Evolutionary conservation across 2,888 invertebrate species (phyloP).

Genomic region (Volucella inanis): DNA sequence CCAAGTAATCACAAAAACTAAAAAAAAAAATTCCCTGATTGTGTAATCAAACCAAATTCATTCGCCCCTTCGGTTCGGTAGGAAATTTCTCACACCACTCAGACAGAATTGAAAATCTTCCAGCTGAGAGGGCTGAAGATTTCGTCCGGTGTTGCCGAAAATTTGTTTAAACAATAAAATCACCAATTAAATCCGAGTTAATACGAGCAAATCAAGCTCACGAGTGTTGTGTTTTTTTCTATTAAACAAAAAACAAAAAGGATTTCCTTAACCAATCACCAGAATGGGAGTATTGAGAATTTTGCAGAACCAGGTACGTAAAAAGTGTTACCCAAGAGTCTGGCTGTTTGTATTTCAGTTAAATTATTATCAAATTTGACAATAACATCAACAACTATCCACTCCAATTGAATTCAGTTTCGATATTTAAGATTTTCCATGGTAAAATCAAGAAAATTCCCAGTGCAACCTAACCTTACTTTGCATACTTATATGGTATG

Average conservation of each 20-base stretch:
- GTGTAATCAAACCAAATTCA: slow-evolving; percentile 57
- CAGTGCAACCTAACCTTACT: slow-evolving; percentile 60
- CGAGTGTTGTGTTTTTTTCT: slow-evolving; percentile 70
- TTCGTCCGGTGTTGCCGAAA: slow-evolving; percentile 70
- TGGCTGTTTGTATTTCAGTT: not conserved
- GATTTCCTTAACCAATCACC: slow-evolving; percentile 42
- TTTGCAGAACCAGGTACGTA: slow-evolving; percentile 81
- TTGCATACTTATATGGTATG: slow-evolving; percentile 36
- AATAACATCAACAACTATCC: not conserved
- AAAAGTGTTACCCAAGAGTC: slow-evolving; percentile 37
- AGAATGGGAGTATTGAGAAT: slow-evolving; percentile 80
- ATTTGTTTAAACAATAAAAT: slow-evolving; percentile 33
- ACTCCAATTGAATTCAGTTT: not conserved
- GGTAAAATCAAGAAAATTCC: slow-evolving; percentile 33
- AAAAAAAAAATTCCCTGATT: slow-evolving; percentile 15
- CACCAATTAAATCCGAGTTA: slow-evolving; percentile 28
- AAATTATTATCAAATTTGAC: not conserved
- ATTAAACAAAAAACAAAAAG: slow-evolving; percentile 72
- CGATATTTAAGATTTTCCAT: not conserved
- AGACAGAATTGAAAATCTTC: slow-evolving; percentile 82
- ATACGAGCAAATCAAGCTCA: slow-evolving; percentile 11
- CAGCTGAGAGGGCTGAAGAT: slow-evolving; percentile 84
- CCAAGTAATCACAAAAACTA: not conserved
- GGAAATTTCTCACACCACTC: slow-evolving; percentile 66
- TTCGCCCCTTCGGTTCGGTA: slow-evolving; percentile 22